Evolutionary conservation across 2,888 invertebrate species (phyloP), one percentile per base, ranked within the genome.

Genomic region (Congeria kusceri): DNA sequence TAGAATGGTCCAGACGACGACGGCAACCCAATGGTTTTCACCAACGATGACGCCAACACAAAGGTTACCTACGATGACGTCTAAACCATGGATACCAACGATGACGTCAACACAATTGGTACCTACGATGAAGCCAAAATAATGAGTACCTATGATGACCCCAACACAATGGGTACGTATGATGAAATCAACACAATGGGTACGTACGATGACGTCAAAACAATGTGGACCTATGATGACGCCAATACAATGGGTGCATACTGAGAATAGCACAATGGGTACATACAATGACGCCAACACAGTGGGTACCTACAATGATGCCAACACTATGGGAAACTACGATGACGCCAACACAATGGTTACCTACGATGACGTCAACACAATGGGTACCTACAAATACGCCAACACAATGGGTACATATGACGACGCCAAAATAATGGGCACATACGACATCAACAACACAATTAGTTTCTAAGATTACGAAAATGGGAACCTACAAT

Each of bases 91-190:
- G n/a, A n/a, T n/a, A n/a, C n/a, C n/a, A 39, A 7, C 13, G 9
- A 39, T 39, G 39, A 39, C 1, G 3, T 39, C 39, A 5, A 39
- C 39, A 39, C 39, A 5, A 11, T 7, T 7, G 32, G 32, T 23
- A 81, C 80, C 32, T 56, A 81, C 77, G 64, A 80, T 25, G 25
- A 69, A 44, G 11, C 73, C 80, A 15, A 73, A n/a, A n/a, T n/a
- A n/a, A n/a, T n/a, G n/a, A n/a, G n/a, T n/a, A 77, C 77, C 47
- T 61, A 81, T 77, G 64, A 81, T 27, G 25, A 70, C 46, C 7
- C 70, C 5, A 32, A 32, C 32, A 32, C 32, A 32, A 32, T 32
- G 5, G 32, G 32, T 32, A 32, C 4, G 5, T 32, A 77, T 32
- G 11, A 32, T 11, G 32, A 32, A 4, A 7, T 7, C 11, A 11